Percentiles rank a stretch among this genome's conserved stretches.
These are phyloP conservation scores for Neocloeon triangulifer DNA, from an alignment of 1,140 invertebrate genomes.

Conservation along the genomic window DNA sequence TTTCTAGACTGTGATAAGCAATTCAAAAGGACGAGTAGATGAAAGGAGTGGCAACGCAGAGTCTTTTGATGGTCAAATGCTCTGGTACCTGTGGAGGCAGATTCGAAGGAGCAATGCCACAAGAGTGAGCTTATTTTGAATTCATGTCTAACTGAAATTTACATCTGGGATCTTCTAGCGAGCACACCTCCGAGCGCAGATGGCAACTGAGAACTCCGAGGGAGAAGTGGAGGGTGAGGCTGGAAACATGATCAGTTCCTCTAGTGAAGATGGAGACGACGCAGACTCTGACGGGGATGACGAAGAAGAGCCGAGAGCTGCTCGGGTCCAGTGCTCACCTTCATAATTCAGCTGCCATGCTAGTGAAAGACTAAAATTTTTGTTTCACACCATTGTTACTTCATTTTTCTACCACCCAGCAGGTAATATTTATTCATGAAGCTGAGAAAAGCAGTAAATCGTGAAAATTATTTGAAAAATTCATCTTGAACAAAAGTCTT, in stretches of 20 bases:
- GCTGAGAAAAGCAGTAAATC: too few species aligned
- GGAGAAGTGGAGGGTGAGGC: neutral
- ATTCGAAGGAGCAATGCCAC: constrained; percentile 17
- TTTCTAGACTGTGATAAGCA: constrained; percentile 17
- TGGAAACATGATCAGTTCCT: neutral
- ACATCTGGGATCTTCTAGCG: constrained; percentile 3
- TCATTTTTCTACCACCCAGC: too few species aligned
- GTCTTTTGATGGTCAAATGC: constrained; percentile 26
- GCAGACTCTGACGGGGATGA: constrained; percentile 9
- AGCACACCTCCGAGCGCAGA: constrained; percentile 4
- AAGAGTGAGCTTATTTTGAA: constrained; percentile 10
- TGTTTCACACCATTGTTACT: too few species aligned
- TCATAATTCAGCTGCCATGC: too few species aligned
- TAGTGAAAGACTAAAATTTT: too few species aligned
- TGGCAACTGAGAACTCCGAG: neutral
- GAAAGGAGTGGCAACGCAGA: constrained; percentile 19
- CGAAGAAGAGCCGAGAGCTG: constrained; percentile 11
- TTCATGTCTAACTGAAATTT: neutral
- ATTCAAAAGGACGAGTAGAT: constrained; percentile 22
- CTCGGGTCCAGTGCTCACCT: constrained; percentile 13
- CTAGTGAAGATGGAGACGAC: neutral
- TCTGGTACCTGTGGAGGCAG: constrained; percentile 30
- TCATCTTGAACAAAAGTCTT: too few species aligned
- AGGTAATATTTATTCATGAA: too few species aligned
- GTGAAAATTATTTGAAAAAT: too few species aligned